phyloP scores from a whole-genome alignment of 2,888 invertebrate species.

The Acleris sparsana region DNA sequence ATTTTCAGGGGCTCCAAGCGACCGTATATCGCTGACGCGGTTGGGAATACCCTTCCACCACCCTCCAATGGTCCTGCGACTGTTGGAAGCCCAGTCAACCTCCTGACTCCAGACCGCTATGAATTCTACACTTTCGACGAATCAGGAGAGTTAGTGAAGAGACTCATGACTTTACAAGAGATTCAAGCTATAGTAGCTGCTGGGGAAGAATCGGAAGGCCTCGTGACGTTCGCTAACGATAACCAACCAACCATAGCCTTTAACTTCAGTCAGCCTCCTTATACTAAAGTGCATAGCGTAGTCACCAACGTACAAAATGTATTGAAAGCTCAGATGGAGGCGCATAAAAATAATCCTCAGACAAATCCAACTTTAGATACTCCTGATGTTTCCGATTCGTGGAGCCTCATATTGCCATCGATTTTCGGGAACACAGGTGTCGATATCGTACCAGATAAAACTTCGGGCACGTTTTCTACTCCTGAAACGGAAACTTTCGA shows the following conservation, averaged over 20 bases:
- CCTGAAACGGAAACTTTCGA: slow-evolving; percentile 76
- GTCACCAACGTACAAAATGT: slow-evolving; percentile 93
- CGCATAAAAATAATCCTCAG: slow-evolving; percentile 79
- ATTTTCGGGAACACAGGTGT: slow-evolving; percentile 89
- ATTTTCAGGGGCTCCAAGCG: slow-evolving; percentile 68
- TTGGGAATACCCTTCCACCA: slow-evolving; percentile 87
- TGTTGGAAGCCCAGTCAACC: slow-evolving; percentile 90
- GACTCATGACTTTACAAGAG: slow-evolving; percentile 92
- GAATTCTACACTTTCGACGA: slow-evolving; percentile 95
- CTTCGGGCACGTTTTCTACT: slow-evolving; percentile 62
- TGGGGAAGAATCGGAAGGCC: slow-evolving; percentile 87
- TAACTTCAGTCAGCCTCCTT: slow-evolving; percentile 82
- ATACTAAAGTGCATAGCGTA: slow-evolving; percentile 89
- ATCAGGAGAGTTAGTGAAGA: slow-evolving; percentile 91
- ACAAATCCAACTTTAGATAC: slow-evolving; percentile 84
- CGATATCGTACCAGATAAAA: slow-evolving; percentile 83
- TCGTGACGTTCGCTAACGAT: slow-evolving; percentile 79
- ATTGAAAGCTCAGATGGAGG: slow-evolving; percentile 89
- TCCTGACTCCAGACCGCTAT: slow-evolving; percentile 92
- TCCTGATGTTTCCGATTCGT: slow-evolving; percentile 89
- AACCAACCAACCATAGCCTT: slow-evolving; percentile 75
- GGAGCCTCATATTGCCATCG: slow-evolving; percentile 92
- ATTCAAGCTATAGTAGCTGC: slow-evolving; percentile 93
- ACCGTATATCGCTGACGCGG: slow-evolving; percentile 87
- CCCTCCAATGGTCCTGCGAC: slow-evolving; percentile 84